phyloP scores from a whole-genome alignment of 2,888 invertebrate species.

The Amiota communis region DNA sequence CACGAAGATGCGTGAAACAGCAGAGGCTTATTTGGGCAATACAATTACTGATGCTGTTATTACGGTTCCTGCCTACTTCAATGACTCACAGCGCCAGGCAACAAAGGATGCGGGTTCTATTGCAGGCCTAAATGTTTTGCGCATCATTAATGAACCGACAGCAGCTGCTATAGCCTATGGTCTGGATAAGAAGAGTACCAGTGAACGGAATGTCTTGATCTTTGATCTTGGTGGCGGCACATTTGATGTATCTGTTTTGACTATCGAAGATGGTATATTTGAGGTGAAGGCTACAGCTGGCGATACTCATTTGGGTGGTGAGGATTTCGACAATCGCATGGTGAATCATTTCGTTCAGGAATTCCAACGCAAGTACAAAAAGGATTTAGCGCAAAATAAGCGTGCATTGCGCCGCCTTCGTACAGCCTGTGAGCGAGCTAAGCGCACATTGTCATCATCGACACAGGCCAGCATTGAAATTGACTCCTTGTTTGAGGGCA shows the following conservation, averaged over 20 bases:
- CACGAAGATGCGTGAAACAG: constrained; percentile 90
- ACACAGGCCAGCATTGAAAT: constrained; percentile 93
- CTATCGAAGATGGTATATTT: constrained; percentile 95
- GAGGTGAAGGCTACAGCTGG: constrained; percentile 90
- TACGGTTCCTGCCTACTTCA: constrained; percentile 88
- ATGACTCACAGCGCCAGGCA: constrained; percentile 83
- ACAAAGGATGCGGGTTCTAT: constrained; percentile 89
- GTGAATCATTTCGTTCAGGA: constrained; percentile 91
- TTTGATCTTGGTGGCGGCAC: constrained; percentile 83
- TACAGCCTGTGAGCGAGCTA: constrained; percentile 91
- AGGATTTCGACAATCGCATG: constrained; percentile 84
- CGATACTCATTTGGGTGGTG: constrained; percentile 70
- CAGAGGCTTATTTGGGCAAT: constrained; percentile 81
- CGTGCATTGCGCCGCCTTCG: constrained; percentile 89
- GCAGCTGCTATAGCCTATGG: constrained; percentile 95
- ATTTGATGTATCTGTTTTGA: constrained; percentile 90
- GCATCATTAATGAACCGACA: constrained; percentile 95
- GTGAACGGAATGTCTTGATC: constrained; percentile 87
- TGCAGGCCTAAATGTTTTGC: constrained; percentile 90
- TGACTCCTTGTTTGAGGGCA: constrained; percentile 93
- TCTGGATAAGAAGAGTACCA: constrained; percentile 85
- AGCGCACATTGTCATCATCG: constrained; percentile 87
- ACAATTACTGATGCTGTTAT: constrained; percentile 83
- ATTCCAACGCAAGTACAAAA: constrained; percentile 92
- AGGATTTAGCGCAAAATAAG: constrained; percentile 88